A percentile compares a stretch with the other conserved stretches of the same genome.
Conservation (phyloP, 2,797 vertebrate genomes). For the Cheirogaleus major region DNA sequence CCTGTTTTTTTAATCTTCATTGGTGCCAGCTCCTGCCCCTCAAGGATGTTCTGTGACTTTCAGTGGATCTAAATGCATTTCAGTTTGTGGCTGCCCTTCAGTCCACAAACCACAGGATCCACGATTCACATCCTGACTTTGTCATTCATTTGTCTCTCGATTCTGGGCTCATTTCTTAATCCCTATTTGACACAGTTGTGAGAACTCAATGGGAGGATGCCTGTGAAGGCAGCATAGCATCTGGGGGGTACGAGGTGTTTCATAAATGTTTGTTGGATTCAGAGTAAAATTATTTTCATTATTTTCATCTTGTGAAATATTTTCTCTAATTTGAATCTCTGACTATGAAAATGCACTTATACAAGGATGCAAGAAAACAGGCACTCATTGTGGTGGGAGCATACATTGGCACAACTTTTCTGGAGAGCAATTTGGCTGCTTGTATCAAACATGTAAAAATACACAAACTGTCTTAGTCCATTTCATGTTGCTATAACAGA, state of each 20-base stretch:
- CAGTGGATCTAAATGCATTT: not conserved
- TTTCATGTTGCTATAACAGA: not conserved
- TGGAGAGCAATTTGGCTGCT: not conserved
- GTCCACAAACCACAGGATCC: not conserved
- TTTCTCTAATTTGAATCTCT: slow-evolving; percentile 22
- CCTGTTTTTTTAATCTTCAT: not conserved
- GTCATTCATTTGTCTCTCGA: not conserved
- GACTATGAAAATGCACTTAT: not conserved
- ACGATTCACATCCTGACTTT: not conserved
- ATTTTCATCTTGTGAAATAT: slow-evolving; percentile 34
- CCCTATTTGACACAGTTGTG: not conserved
- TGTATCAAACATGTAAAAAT: not conserved
- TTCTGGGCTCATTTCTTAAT: not conserved
- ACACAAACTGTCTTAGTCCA: not conserved
- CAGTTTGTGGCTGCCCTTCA: not conserved
- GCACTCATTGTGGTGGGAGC: not conserved
- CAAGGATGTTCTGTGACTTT: not conserved
- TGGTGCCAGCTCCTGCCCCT: not conserved
- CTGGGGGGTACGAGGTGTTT: not conserved
- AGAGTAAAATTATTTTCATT: not conserved
- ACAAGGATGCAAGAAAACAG: not conserved
- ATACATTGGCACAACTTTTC: not conserved
- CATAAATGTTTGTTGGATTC: not conserved
- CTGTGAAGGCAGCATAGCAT: not conserved
- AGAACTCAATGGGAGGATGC: not conserved